Percentiles rank a stretch among this genome's conserved stretches.
These are phyloP conservation scores for Dipus sagitta DNA, from an alignment of 2,797 vertebrate genomes.

Conservation along the genomic window DNA sequence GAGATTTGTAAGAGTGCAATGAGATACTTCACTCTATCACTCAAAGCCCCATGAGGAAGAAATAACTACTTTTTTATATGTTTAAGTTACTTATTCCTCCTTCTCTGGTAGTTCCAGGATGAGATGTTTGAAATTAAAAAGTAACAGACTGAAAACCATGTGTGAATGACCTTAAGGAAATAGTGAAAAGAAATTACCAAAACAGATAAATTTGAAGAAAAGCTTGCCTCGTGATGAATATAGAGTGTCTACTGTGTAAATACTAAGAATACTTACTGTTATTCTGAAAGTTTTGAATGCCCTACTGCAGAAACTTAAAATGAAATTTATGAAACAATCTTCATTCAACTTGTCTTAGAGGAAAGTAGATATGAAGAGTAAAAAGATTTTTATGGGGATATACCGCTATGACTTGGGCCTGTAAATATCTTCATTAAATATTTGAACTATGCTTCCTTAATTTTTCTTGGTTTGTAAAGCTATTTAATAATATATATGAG, in stretches of 20 bases:
- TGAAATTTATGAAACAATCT: neutral
- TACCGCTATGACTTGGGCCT: neutral
- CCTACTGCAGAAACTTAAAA: neutral
- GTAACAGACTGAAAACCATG: neutral
- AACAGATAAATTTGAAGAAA: neutral
- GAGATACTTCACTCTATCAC: neutral
- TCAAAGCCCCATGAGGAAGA: slow-evolving; percentile 4
- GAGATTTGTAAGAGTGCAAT: neutral
- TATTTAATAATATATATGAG: slow-evolving; percentile 28
- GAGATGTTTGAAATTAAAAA: neutral
- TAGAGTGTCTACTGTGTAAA: neutral
- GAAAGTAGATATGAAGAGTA: neutral
- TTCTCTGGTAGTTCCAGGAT: neutral
- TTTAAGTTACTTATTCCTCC: neutral
- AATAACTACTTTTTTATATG: neutral
- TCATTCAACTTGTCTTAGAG: no score
- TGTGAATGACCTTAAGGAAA: neutral
- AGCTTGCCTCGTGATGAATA: neutral
- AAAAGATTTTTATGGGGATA: neutral
- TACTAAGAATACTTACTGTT: neutral
- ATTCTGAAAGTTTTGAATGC: neutral
- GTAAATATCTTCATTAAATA: neutral
- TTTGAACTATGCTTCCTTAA: neutral
- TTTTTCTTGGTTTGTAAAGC: neutral
- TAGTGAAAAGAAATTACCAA: slow-evolving; percentile 11